Conservation (phyloP, 2,113 vertebrate species). For the Pelecanus crispus region DNA sequence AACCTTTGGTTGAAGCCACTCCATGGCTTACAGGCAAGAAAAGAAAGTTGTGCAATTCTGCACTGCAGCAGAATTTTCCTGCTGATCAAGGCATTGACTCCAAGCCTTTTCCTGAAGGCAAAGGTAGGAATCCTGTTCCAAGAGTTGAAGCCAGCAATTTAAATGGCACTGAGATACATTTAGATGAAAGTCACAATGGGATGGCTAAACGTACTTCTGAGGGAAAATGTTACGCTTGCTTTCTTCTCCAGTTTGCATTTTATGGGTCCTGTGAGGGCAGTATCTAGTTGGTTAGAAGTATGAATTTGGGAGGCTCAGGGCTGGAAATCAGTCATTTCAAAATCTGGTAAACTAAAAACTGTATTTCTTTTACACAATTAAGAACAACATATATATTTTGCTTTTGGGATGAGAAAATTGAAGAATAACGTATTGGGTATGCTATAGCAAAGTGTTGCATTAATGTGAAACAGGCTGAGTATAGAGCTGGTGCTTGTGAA, state of each 20-base stretch:
- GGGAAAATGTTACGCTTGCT: accelerated
- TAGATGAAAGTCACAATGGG: not conserved
- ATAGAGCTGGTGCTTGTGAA: not conserved
- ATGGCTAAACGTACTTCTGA: accelerated
- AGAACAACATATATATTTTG: not conserved
- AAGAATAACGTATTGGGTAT: accelerated
- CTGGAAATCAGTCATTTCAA: not conserved
- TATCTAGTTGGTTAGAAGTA: not conserved
- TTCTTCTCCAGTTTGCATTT: not conserved
- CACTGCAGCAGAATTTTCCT: not conserved
- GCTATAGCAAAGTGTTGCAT: not conserved
- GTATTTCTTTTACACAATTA: not conserved
- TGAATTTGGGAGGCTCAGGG: not conserved
- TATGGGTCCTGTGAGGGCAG: not conserved
- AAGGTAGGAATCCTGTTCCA: not conserved
- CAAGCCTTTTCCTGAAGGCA: not conserved
- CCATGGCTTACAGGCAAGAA: not conserved
- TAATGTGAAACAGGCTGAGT: not conserved
- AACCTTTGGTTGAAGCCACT: not conserved
- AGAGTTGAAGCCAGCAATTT: not conserved
- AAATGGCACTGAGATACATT: not conserved
- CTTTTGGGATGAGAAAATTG: not conserved
- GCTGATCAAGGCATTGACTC: not conserved
- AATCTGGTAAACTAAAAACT: not conserved
- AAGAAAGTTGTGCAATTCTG: not conserved